Percentiles rank a stretch among this genome's conserved stretches.
These are phyloP conservation scores for Cataglyphis livida DNA, from an alignment of 2,888 invertebrate genomes.

Conservation along the genomic window DNA sequence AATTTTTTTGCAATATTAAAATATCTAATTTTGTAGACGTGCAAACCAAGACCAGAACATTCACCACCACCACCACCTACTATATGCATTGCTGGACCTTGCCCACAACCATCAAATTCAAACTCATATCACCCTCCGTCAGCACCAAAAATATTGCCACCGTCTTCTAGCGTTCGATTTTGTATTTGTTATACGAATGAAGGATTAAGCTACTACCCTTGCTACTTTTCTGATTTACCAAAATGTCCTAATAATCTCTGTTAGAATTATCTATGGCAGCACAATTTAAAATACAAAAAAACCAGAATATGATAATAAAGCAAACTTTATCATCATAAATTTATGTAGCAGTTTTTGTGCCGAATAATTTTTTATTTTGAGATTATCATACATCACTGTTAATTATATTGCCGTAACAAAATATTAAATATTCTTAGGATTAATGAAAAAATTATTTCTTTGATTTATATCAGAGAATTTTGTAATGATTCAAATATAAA, in stretches of 20 bases:
- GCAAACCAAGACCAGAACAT: conserved; percentile 61
- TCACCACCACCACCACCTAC: conserved; percentile 60
- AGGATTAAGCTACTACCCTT: conserved; percentile 73
- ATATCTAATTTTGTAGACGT: conserved; percentile 62
- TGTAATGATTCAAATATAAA: background rate
- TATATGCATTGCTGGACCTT: conserved; percentile 70
- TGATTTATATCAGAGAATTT: background rate
- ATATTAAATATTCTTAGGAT: background rate
- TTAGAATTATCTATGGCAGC: background rate
- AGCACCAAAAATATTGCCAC: conserved; percentile 66
- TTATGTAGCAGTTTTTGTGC: background rate
- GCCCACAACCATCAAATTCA: conserved; percentile 61
- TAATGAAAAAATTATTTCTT: background rate
- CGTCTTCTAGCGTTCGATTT: conserved; percentile 72
- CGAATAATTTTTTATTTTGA: background rate
- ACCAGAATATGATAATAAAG: background rate
- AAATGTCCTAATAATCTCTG: conserved; percentile 28
- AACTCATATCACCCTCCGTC: conserved; percentile 58
- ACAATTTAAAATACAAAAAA: background rate
- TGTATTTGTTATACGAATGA: conserved; percentile 73
- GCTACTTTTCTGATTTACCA: conserved; percentile 68
- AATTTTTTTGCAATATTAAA: background rate
- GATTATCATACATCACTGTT: background rate
- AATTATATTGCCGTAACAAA: background rate
- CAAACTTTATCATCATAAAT: background rate